Evolutionary conservation across 2,113 vertebrate species (phyloP).

Genomic region (Anoplopoma fimbria): DNA sequence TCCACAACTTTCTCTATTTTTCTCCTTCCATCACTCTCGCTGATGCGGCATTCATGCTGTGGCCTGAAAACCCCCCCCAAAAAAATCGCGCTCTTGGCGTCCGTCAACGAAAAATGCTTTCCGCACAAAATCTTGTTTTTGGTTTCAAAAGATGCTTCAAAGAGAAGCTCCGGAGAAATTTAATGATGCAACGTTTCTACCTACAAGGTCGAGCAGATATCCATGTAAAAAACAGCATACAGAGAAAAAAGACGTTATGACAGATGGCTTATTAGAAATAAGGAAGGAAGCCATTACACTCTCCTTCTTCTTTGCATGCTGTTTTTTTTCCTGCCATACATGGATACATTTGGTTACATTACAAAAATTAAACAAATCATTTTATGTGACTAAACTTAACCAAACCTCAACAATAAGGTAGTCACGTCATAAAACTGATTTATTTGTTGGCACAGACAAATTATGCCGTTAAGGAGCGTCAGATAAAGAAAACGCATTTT

Average conservation of each 20-base stretch:
- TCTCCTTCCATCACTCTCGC: constrained; percentile 38
- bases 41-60: constrained; percentile 30
- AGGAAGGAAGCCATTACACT: too few species aligned
- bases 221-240: background rate
- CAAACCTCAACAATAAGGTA: background rate
- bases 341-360: background rate
- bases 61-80: constrained; percentile 8
- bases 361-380: background rate
- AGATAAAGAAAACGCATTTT: background rate
- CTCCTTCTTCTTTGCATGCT: background rate
- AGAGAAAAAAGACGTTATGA: background rate
- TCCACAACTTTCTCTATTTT: constrained; percentile 40
- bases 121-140: constrained; percentile 16
- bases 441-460: background rate
- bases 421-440: too few species aligned
- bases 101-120: constrained; percentile 39
- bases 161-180: background rate
- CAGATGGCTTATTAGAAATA: too few species aligned
- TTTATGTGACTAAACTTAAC: background rate
- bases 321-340: background rate
- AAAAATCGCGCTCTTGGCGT: background rate
- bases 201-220: background rate
- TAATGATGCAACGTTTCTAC: constrained; percentile 13
- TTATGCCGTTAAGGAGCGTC: background rate
- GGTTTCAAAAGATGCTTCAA: constrained; percentile 19